A percentile compares a stretch with the other conserved stretches of the same genome.
Conservation (phyloP, 1,140 invertebrate species). For the Drosophila setifemur region DNA sequence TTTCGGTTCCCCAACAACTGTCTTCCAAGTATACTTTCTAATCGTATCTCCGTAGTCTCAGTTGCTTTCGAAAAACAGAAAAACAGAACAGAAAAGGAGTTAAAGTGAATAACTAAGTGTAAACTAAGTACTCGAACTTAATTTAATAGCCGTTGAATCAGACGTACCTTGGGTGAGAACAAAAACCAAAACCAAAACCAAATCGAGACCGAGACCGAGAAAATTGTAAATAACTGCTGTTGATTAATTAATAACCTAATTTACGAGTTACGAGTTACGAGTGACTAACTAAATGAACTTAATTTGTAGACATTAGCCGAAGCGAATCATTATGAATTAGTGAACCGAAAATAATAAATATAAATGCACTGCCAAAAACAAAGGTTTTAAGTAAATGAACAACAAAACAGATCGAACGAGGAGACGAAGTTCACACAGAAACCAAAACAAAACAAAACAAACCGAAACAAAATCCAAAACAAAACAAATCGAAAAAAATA, state of each 20-base stretch:
- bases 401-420: constrained; percentile 52
- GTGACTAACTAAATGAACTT: constrained; percentile 49
- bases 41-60: constrained; percentile 49
- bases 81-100: background rate
- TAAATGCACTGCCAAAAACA: constrained; percentile 82
- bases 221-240: constrained; percentile 73
- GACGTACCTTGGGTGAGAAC: constrained; percentile 77
- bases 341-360: constrained; percentile 72
- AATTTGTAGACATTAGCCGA: constrained; percentile 69
- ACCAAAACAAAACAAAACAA: constrained; percentile 20
- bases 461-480: constrained; percentile 21
- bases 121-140: constrained; percentile 44
- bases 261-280: constrained; percentile 51
- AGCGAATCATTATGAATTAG: constrained; percentile 59
- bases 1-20: constrained; percentile 63
- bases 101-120: constrained; percentile 13
- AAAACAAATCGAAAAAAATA: constrained; percentile 45
- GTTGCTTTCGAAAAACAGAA: constrained; percentile 50
- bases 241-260: constrained; percentile 74
- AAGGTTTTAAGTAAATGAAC: constrained; percentile 74
- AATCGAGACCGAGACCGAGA: no score
- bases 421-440: background rate
- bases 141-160: constrained; percentile 59
- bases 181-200: no score
- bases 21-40: constrained; percentile 76